Conservation (phyloP, 2,113 vertebrate species). For the Melanerpes aurifrons region DNA sequence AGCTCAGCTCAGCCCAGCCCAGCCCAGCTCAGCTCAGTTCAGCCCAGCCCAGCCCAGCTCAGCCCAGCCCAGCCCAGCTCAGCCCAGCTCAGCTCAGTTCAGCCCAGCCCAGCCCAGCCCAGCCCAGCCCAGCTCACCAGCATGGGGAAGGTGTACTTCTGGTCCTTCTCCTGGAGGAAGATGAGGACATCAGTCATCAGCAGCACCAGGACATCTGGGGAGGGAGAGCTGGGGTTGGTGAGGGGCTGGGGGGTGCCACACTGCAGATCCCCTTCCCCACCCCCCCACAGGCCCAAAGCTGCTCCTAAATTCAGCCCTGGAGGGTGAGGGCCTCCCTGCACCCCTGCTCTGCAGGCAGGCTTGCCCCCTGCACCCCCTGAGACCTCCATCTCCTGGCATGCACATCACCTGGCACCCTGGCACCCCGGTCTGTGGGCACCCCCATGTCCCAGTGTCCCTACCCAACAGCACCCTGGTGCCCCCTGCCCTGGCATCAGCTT, state of each 20-base stretch:
- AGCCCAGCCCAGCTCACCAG: constrained; percentile 76
- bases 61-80: too few relatives aligned
- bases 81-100: too few relatives aligned
- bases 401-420: background rate
- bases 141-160: constrained; percentile 88
- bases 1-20: too few relatives aligned
- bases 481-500: background rate
- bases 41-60: too few relatives aligned
- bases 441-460: background rate
- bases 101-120: too few relatives aligned
- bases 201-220: constrained; percentile 86
- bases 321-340: background rate
- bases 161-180: constrained; percentile 94
- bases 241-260: too few relatives aligned
- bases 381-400: too few relatives aligned
- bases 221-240: background rate
- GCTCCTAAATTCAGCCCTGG: background rate
- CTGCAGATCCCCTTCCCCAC: too few relatives aligned
- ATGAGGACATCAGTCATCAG: constrained; percentile 92
- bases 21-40: too few relatives aligned
- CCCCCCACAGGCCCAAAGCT: background rate
- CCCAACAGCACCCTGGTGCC: too few relatives aligned
- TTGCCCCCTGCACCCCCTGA: too few relatives aligned
- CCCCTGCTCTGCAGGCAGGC: too few relatives aligned
- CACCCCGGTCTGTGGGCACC: background rate